Base-by-base conservation (phyloP, 1,140 invertebrate species). In the Zaprionus gabonicus region DNA sequence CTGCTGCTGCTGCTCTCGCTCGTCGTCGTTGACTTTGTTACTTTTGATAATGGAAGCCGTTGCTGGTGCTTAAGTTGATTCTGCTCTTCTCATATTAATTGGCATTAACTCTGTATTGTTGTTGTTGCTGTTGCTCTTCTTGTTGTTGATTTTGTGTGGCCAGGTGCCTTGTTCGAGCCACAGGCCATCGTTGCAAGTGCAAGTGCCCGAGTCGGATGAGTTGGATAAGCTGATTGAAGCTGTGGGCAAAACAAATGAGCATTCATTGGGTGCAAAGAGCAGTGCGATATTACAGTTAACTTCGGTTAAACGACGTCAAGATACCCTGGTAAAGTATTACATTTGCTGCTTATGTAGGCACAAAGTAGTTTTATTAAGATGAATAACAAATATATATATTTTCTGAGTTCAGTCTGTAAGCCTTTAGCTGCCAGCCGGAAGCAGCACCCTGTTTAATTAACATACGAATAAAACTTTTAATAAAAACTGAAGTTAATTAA, bases 11-110 rank as follows among this genome's bases (percentile, higher is more conserved):
- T 15, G 36, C 27, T 68, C 31, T 67, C 13, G n/a, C 44, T 76
- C 53, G 44, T 56, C 53, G 41, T 76, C 38, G 51, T 67, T 73
- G 41, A 58, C 25, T 58, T 74, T 46, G 58, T 38, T 81, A 75
- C 81, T 71, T 76, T 59, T 82, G 56, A 76, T 82, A 85, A 38
- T 84, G 69, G 66, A 81, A 78, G 51, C 73, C 67, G 66, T 81
- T 75, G 67, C 71, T 83, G 60, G 62, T 64, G 77, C 77, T 77
- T 65, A 63, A 53, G 41, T 58, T 78, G 53, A 41, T 46, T 51
- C 59, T 71, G 44, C 41, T 51, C 71, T 81, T 51, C 65, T 79
- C 82, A 86, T 82, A 82, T 74, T 85, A 69, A 49, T 46, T 57
- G 34, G 71, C 51, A 78, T 83, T 68, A 71, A 72, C 57, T 70